These are phyloP conservation scores for Endotricha flammealis DNA, from an alignment of 2,888 invertebrate genomes.

Conservation along the genomic window DNA sequence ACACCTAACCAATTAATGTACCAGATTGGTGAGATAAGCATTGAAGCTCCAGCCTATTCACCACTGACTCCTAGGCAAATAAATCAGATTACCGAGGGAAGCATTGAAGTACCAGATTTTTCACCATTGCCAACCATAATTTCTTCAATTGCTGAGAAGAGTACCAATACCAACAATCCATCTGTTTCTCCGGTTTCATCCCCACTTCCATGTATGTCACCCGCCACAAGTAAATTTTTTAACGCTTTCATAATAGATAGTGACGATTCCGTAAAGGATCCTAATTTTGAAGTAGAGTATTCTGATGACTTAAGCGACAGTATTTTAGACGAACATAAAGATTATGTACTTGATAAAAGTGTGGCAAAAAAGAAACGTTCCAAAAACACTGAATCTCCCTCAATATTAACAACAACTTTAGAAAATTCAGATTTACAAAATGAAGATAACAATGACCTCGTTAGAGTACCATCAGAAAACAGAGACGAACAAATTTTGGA, in stretches of 20 bases:
- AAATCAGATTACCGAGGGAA: neutral
- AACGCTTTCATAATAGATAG: neutral
- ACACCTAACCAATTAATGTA: too few species aligned
- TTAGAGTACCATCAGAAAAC: neutral
- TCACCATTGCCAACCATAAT: neutral
- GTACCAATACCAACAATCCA: too few species aligned
- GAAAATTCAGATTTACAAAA: neutral
- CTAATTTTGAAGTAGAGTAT: neutral
- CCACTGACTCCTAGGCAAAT: neutral
- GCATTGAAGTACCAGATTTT: neutral
- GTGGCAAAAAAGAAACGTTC: too few species aligned
- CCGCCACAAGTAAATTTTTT: neutral
- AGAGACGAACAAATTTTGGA: neutral
- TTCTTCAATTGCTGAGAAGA: neutral
- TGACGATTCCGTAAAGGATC: neutral
- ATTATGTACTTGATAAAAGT: too few species aligned
- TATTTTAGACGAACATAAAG: too few species aligned
- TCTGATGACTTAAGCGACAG: too few species aligned
- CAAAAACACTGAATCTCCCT: too few species aligned
- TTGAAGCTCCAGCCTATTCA: conserved; percentile 1
- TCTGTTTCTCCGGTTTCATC: neutral
- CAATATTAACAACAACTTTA: too few species aligned
- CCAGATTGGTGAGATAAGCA: neutral
- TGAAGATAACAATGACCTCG: neutral
- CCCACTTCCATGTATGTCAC: neutral